Evolutionary conservation across 2,113 vertebrate genomes (phyloP).

Genomic region (Propithecus coquereli): DNA sequence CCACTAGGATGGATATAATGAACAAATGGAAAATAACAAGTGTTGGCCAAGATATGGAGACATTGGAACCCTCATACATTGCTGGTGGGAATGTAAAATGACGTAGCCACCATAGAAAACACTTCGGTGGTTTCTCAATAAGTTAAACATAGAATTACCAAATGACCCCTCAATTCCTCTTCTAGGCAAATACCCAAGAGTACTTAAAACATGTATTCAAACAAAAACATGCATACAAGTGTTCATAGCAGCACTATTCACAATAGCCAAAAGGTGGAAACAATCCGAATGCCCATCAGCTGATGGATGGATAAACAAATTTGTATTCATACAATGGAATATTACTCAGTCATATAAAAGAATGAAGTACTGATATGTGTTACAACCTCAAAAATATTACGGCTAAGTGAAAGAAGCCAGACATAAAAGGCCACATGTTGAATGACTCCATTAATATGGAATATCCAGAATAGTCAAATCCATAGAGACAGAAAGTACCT

Average conservation of each 20-base stretch:
- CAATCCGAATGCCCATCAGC: background rate
- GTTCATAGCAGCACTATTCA: background rate
- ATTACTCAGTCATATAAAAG: constrained; percentile 40
- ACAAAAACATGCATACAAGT: background rate
- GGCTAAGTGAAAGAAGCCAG: background rate
- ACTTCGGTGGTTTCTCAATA: background rate
- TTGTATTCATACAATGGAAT: background rate
- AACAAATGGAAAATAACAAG: constrained; percentile 22
- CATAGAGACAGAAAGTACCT: background rate
- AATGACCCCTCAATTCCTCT: background rate
- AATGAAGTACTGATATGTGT: background rate
- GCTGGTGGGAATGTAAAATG: background rate
- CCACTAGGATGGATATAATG: background rate
- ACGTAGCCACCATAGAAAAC: background rate
- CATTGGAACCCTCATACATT: background rate
- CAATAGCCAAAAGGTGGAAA: background rate
- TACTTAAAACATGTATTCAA: background rate
- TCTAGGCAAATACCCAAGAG: background rate
- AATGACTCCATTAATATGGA: background rate
- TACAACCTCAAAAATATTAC: background rate
- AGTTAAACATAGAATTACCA: background rate
- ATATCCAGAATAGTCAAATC: background rate
- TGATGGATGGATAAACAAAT: background rate
- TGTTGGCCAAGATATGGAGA: background rate
- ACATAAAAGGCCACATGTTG: background rate